Evolutionary conservation across 1,140 invertebrate species (phyloP), one percentile per base, ranked within the genome.

Genomic region (Drosophila melanica): DNA sequence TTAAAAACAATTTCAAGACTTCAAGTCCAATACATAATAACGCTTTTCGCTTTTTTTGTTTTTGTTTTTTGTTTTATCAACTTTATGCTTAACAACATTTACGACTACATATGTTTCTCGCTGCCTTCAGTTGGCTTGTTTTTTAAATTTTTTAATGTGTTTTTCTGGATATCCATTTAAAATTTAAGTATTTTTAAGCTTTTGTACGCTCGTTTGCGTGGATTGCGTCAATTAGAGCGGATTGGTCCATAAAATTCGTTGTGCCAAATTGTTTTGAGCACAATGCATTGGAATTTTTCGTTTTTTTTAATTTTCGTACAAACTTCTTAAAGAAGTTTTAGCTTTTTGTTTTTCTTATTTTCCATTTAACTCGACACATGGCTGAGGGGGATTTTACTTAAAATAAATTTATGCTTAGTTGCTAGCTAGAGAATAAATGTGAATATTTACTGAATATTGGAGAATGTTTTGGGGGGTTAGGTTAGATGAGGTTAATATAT

Each of bases 201-300:
- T 89, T 87, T 89, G 79, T 87, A 89, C 79, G 82, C 82, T 89
- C 67, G 67, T 70, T 73, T 89, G 82, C 82, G 82, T 89, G 67
- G 82, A 87, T 87, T 87, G 84, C 72, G 84, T 87, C 79, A 87
- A 82, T 87, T 89, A 79, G 90, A 91, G 90, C 90, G 90, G 90
- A 91, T 91, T 90, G 85, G 90, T 91, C 85, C 84, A 86, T 90
- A 91, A 90, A 91, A 81, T 75, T 82, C 75, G 77, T 75, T 73
- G 82, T 76, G 80, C 84, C 81, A 69, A 79, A 48, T 42, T 51
- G 57, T 62, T 55, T 66, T 50, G 51, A 73, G 54, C 59, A 67
- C 78, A 87, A 87, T 74, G 82, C 64, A 76, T 79, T 81, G 81
- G 82, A 84, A 81, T 86, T 78, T 80, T 51, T 60, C 63, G 42